phyloP scores from a whole-genome alignment of 2,113 vertebrate genomes.

The Thamnophis sirtalis region DNA sequence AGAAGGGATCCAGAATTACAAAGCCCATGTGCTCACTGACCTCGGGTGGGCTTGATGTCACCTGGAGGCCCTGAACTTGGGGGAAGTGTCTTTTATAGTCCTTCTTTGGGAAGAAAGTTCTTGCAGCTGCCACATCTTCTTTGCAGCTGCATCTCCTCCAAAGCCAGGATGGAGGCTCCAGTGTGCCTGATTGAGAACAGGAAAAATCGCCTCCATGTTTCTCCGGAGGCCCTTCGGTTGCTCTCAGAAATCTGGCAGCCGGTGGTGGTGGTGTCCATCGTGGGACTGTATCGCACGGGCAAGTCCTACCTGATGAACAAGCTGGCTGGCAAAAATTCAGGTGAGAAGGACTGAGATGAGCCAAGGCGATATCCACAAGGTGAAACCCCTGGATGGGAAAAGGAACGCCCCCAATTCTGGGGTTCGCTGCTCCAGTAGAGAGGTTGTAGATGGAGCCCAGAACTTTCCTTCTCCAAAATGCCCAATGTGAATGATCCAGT shows the following conservation, averaged over 20 bases:
- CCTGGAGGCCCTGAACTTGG: background rate
- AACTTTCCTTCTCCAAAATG: background rate
- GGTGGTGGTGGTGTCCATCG: constrained; percentile 40
- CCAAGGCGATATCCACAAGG: background rate
- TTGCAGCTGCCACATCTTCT: background rate
- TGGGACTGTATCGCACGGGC: constrained; percentile 41
- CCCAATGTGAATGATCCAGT: background rate
- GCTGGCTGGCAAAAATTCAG: constrained; percentile 29
- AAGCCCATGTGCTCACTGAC: background rate
- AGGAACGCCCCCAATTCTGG: background rate
- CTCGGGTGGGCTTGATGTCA: background rate
- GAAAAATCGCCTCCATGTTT: background rate
- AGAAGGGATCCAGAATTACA: background rate
- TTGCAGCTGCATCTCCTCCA: background rate
- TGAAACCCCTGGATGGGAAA: background rate
- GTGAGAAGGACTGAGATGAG: background rate
- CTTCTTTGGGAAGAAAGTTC: background rate
- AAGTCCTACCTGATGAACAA: constrained; percentile 54
- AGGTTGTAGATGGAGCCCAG: background rate
- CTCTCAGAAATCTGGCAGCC: constrained; percentile 13
- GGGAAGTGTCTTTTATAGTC: background rate
- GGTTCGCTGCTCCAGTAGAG: background rate
- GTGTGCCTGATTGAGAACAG: constrained; percentile 38
- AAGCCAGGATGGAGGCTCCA: background rate
- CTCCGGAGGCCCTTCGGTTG: constrained; percentile 1